phyloP scores from a whole-genome alignment of 2,888 invertebrate species.

The Acleris sparsana region DNA sequence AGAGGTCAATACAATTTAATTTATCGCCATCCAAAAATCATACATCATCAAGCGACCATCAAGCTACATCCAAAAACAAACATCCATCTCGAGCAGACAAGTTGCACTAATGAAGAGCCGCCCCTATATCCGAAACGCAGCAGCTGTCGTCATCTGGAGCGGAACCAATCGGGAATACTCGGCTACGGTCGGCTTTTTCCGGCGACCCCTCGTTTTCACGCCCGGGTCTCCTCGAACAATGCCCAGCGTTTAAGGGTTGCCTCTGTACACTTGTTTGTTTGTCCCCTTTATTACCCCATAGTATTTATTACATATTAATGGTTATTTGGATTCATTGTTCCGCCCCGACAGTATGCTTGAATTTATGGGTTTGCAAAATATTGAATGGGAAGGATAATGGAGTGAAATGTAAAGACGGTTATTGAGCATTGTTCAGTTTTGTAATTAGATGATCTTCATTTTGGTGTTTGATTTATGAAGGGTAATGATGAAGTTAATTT shows the following conservation, averaged over 20 bases:
- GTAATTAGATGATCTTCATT: conserved; percentile 61
- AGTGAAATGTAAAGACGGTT: conserved; percentile 63
- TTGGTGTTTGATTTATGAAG: conserved; percentile 33
- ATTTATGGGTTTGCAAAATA: conserved; percentile 77
- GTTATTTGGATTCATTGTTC: conserved; percentile 83
- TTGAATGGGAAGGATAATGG: conserved; percentile 65
- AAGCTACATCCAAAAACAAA: conserved; percentile 75
- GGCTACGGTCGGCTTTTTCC: conserved; percentile 48
- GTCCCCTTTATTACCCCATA: conserved; percentile 80
- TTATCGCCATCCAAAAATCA: conserved; percentile 41
- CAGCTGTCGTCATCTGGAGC: conserved; percentile 81
- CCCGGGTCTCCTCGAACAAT: conserved; percentile 62
- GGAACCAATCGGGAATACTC: conserved; percentile 75
- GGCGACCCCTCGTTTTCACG: conserved; percentile 41
- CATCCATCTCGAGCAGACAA: conserved; percentile 82
- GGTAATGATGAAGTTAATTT: background rate
- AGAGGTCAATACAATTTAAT: conserved; percentile 4
- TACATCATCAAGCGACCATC: conserved; percentile 78
- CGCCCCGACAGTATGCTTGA: conserved; percentile 79
- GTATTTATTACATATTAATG: conserved; percentile 84
- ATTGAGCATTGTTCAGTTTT: conserved; percentile 58
- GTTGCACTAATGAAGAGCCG: conserved; percentile 80
- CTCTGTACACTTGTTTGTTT: conserved; percentile 80
- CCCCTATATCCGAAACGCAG: conserved; percentile 78
- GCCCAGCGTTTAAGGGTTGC: conserved; percentile 71